phyloP scores from a whole-genome alignment of 2,113 vertebrate species.

The Elephantulus edwardii region DNA sequence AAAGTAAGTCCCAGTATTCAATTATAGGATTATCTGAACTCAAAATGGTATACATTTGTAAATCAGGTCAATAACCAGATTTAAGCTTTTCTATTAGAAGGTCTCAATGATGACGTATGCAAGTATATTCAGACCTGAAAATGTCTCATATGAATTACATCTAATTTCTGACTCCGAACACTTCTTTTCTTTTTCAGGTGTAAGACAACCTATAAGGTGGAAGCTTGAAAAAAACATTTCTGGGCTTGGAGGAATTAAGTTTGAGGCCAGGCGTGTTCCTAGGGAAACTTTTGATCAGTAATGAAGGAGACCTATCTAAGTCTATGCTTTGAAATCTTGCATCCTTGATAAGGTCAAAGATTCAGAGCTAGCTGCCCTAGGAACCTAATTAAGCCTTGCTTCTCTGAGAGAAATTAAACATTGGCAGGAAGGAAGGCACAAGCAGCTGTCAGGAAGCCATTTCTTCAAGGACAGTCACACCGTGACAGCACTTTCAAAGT shows the following conservation, averaged over 20 bases:
- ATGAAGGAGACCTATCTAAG: constrained; percentile 55
- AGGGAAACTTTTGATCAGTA: constrained; percentile 67
- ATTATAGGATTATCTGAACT: not conserved
- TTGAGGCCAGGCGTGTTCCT: constrained; percentile 50
- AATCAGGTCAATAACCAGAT: constrained; percentile 48
- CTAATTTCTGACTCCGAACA: constrained; percentile 25
- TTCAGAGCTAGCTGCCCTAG: constrained; percentile 68
- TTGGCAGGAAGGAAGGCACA: constrained; percentile 65
- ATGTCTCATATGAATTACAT: not conserved
- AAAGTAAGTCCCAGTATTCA: constrained; percentile 57
- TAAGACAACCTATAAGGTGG: constrained; percentile 26
- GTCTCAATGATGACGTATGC: not conserved
- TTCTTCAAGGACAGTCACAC: constrained; percentile 72
- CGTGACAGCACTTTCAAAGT: constrained; percentile 67
- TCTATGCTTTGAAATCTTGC: constrained; percentile 62
- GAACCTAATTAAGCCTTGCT: constrained; percentile 75
- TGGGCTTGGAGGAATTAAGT: constrained; percentile 44
- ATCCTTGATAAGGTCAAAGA: constrained; percentile 78
- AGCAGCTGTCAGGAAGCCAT: constrained; percentile 75
- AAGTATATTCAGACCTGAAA: constrained; percentile 10
- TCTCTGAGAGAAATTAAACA: constrained; percentile 75
- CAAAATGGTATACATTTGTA: constrained; percentile 43
- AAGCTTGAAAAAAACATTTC: constrained; percentile 33
- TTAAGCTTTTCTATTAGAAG: constrained; percentile 1
- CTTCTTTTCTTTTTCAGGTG: not conserved